A percentile compares a stretch with the other conserved stretches of the same genome.
These are phyloP conservation scores for Pantala flavescens DNA, from an alignment of 1,140 invertebrate species.

Conservation along the genomic window DNA sequence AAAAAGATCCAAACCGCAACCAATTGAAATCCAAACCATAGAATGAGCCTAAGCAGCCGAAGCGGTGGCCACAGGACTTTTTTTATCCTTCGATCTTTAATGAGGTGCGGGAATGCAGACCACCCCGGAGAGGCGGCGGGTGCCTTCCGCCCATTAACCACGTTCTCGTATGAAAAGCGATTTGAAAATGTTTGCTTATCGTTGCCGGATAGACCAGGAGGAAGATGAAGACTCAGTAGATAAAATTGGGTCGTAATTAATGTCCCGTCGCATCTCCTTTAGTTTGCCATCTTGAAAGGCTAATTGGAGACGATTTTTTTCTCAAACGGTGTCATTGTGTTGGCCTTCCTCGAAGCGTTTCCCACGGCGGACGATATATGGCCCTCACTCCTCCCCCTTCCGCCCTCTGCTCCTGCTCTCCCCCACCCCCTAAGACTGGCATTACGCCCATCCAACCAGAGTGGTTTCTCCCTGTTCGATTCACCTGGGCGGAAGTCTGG, in stretches of 20 bases:
- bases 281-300: not conserved
- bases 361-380: not conserved
- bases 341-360: not conserved
- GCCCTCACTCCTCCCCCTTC: not conserved
- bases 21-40: too few relatives aligned
- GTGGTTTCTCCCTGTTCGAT: not conserved
- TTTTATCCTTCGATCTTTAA: too few relatives aligned
- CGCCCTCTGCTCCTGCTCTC: not conserved
- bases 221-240: not conserved
- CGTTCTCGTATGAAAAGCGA: too few relatives aligned
- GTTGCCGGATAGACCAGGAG: too few relatives aligned
- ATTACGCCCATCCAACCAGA: not conserved
- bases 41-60: too few relatives aligned
- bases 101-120: too few relatives aligned
- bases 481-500: constrained; percentile 5
- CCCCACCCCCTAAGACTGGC: not conserved
- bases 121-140: too few relatives aligned
- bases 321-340: not conserved
- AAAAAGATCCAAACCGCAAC: too few relatives aligned
- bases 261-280: not conserved
- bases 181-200: too few relatives aligned
- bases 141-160: too few relatives aligned
- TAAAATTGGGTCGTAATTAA: not conserved
- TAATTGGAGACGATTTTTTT: not conserved
- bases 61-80: too few relatives aligned